A percentile compares a stretch with the other conserved stretches of the same genome.
phyloP scores from a whole-genome alignment of 1,140 invertebrate genomes.

The Eriosoma lanigerum region DNA sequence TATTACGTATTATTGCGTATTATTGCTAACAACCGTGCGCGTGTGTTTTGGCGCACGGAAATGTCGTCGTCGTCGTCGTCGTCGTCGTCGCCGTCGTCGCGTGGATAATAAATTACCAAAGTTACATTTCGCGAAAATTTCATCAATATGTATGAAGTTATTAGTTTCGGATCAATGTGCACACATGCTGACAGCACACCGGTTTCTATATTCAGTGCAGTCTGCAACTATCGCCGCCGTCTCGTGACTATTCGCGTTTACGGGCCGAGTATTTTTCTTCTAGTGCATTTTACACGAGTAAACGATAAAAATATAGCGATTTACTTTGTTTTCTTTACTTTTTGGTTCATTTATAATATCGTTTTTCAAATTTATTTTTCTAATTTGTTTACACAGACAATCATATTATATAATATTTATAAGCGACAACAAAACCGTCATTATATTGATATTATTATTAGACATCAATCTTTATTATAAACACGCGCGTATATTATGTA shows the following conservation, averaged over 20 bases:
- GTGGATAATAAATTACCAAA: slow-evolving; percentile 37
- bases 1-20: background rate
- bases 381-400: too few relatives aligned
- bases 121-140: slow-evolving; percentile 10
- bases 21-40: slow-evolving; percentile 1
- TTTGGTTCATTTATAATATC: too few relatives aligned
- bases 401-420: too few relatives aligned
- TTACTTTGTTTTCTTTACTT: too few relatives aligned
- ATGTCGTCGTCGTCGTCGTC: slow-evolving; percentile 27
- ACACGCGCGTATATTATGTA: too few relatives aligned
- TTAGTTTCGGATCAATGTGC: slow-evolving; percentile 45
- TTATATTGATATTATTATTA: too few relatives aligned
- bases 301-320: too few relatives aligned
- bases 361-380: too few relatives aligned
- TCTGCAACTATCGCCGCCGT: background rate
- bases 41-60: slow-evolving; percentile 24
- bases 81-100: slow-evolving; percentile 10
- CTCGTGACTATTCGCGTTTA: background rate
- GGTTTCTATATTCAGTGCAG: slow-evolving; percentile 13
- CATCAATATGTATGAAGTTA: slow-evolving; percentile 51
- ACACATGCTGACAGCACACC: slow-evolving; percentile 32
- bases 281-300: background rate
- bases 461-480: too few relatives aligned
- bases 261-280: background rate
- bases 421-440: too few relatives aligned